phyloP scores from a whole-genome alignment of 2,113 vertebrate genomes.

The Corvus moneduloides region DNA sequence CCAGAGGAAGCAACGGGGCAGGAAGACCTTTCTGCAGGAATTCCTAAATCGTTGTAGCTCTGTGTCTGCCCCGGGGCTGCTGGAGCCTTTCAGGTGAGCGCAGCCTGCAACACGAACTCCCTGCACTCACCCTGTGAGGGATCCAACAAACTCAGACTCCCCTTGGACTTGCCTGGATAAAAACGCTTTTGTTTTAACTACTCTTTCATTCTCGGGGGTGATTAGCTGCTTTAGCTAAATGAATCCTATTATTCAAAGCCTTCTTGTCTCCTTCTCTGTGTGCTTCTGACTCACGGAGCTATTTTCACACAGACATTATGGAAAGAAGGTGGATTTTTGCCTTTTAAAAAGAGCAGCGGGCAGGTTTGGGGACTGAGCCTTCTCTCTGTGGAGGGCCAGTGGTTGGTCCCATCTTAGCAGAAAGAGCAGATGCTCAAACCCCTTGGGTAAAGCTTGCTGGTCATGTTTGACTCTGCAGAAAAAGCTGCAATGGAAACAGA shows the following conservation, averaged over 20 bases:
- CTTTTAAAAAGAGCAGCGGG: not conserved
- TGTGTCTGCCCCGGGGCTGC: not conserved
- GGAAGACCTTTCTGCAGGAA: not conserved
- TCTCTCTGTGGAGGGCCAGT: not conserved
- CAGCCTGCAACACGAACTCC: not conserved
- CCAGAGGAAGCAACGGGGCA: not conserved
- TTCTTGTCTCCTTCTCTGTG: not conserved
- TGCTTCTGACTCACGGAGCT: slow-evolving; percentile 8
- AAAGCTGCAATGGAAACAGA: not conserved
- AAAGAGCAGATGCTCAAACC: fast-evolving
- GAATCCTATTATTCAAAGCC: slow-evolving; percentile 50
- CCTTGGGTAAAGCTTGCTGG: not conserved
- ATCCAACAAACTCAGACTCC: not conserved
- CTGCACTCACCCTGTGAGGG: not conserved
- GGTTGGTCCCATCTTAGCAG: not conserved
- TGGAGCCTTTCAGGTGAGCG: not conserved
- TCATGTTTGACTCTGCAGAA: not conserved
- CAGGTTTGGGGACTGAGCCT: not conserved
- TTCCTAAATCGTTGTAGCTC: not conserved
- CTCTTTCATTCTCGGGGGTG: slow-evolving; percentile 31
- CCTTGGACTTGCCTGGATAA: not conserved
- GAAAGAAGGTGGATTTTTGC: not conserved
- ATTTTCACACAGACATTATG: not conserved
- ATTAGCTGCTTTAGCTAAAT: slow-evolving; percentile 30
- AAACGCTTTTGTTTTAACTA: slow-evolving; percentile 32